Evolutionary conservation across 1,140 invertebrate genomes (phyloP).

Genomic region (Neodiprion virginianus): DNA sequence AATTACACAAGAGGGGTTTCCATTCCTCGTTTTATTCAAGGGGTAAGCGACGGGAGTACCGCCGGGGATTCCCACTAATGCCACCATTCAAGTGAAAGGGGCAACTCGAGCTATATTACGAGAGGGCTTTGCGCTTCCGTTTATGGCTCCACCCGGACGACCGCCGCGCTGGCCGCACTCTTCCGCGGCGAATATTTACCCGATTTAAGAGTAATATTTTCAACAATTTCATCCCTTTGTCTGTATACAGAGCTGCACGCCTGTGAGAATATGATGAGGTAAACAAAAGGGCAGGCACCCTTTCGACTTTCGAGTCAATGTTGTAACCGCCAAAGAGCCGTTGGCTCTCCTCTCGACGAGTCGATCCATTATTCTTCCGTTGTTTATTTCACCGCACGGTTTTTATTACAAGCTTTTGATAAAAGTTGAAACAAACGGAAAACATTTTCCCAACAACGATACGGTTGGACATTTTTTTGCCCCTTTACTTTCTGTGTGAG

Average conservation of each 20-base stretch:
- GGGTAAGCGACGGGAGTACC: not conserved
- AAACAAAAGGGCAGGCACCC: not conserved
- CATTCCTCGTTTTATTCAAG: constrained; percentile 5
- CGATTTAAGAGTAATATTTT: constrained; percentile 5
- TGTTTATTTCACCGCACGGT: not conserved
- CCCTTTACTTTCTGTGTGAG: no score
- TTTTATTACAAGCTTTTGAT: no score
- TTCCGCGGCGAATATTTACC: not conserved
- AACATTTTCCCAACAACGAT: no score
- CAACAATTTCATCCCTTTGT: not conserved
- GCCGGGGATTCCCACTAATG: constrained; percentile 3
- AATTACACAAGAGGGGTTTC: not conserved
- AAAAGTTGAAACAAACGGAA: no score
- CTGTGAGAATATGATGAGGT: not conserved
- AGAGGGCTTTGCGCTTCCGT: not conserved
- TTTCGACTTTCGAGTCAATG: not conserved
- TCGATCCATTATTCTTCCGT: not conserved
- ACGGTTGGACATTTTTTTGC: no score
- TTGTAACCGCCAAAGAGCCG: not conserved
- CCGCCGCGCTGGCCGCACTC: not conserved
- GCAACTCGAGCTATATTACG: not conserved
- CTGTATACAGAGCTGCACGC: not conserved
- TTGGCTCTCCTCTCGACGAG: not conserved
- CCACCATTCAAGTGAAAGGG: constrained; percentile 6
- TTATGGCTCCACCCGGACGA: not conserved